Conservation (phyloP, 2,113 vertebrate genomes). For the Xerus inauris region DNA sequence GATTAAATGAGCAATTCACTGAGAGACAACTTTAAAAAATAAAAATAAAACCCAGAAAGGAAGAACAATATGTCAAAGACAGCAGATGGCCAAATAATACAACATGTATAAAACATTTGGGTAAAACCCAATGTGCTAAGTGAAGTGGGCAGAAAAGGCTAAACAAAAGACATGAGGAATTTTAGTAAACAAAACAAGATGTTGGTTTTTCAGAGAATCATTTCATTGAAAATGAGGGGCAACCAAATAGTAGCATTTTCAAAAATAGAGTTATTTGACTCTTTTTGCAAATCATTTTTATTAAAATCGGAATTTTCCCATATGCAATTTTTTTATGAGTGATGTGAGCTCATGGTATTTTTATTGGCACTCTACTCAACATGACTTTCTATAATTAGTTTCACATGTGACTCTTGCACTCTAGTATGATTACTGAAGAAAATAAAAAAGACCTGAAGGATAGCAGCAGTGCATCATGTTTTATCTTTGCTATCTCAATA, state of each 20-base stretch:
- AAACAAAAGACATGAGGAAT: constrained; percentile 26
- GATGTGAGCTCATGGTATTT: background rate
- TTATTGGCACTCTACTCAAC: background rate
- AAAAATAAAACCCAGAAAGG: constrained; percentile 45
- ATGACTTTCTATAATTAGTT: constrained; percentile 19
- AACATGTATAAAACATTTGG: background rate
- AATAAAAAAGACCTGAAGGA: constrained; percentile 46
- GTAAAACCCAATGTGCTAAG: constrained; percentile 32
- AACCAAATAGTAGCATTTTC: background rate
- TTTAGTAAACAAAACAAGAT: constrained; percentile 57
- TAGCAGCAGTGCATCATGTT: background rate
- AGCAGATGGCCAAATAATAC: constrained; percentile 43
- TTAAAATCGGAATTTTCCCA: background rate
- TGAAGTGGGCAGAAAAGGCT: background rate
- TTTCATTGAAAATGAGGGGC: background rate
- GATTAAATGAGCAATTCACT: constrained; percentile 57
- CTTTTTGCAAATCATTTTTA: background rate
- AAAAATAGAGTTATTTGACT: background rate
- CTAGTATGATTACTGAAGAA: constrained; percentile 11
- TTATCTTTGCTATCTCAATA: constrained; percentile 6
- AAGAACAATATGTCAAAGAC: background rate
- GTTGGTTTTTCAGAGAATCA: background rate
- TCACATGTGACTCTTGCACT: background rate
- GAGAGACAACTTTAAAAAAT: background rate
- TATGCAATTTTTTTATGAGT: constrained; percentile 8